Evolutionary conservation across 2,113 vertebrate species (phyloP), one percentile per base, ranked within the genome.

Genomic region (Siniperca chuatsi): DNA sequence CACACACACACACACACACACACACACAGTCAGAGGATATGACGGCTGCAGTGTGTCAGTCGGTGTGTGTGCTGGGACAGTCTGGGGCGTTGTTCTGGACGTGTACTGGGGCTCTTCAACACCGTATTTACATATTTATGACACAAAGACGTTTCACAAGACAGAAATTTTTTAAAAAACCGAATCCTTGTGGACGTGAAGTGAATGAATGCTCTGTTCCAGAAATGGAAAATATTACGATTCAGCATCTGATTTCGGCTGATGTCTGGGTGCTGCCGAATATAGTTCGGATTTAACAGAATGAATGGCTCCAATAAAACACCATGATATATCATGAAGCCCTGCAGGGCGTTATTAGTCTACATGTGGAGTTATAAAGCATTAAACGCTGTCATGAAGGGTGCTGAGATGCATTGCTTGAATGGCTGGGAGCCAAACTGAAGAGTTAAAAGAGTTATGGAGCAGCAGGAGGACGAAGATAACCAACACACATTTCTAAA

Each of bases 121-220:
- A 67, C 29, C 61, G 33, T 25, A 75, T 78, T 81, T 68, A 55
- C 75, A 88, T 82, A 23, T 86, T 15, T 23, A n/a, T 5, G 3
- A 67, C 57, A 91, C 84, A 89, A 72, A 87, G 72, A 71, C n/a
- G 13, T 73, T 78, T 87, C 81, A 82, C 58, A 77, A 12, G 50
- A 20, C 29, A 2, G 42, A 79, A 10, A 58, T 16, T 18, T 10
- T 29, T 29, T 2, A 29, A n/a, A 58, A 15, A 37, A 16, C 20
- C 11, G 1, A 9, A 11, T 40, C 23, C 40, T 12, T 58, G 4
- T 4, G 20, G 29, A 64, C 9, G 2, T 20, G 70, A 18, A 52
- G 40, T 57, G 48, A 83, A 60, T 40, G 0, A 11, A 8, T 0
- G 0, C 72, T 60, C 35, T 89, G 88, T 90, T 21, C 20, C 60